Base-by-base conservation (phyloP, 2,888 invertebrate species). In the Coleophora flavipennella region DNA sequence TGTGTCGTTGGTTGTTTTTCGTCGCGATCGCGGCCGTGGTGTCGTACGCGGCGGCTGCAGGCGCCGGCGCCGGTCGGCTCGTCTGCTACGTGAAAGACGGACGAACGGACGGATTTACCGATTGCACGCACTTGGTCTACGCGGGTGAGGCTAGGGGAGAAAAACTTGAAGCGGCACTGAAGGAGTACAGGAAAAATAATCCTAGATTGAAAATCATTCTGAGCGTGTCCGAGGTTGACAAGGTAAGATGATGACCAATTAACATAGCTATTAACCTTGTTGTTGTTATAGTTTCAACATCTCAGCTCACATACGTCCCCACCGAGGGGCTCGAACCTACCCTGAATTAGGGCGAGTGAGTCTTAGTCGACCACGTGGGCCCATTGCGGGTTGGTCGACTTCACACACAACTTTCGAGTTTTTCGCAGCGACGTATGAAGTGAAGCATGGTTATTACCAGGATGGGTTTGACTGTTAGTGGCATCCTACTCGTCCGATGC, bases 141-240 rank as follows among this genome's bases (percentile, higher is more conserved):
- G 57, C 74, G 38, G 85, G 86, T 38, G 63, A 69, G 46, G 73
- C 72, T 39, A 70, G 80, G 48, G 84, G 77, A 46, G 78, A 81
- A 4, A 76, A 80, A 44, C 70, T 85, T 38, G 80, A 79, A 25
- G 53, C 55, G 20, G 40, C 83, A 31, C 53, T 84, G 50, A 87
- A 87, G 60, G 79, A 76, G 46, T 78, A 86, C 51, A 78, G 78
- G 56, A 81, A 81, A 48, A 67, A 64, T 43, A 78, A 81, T 45
- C 83, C 85, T 20, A 71, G 79, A 41, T 65, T 85, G 50, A 88
- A 88, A 68, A 75, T 88, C 48, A 66, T 88, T 46, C 59, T 89
- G 46, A 83, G 85, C 42, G 84, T 87, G 38, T 70, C 75, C 48
- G 87, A 87, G 45, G 78, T 74, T 45, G 87, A 89, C 60, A 86